These are phyloP conservation scores for Oscheius myriophilus DNA, from an alignment of 2,888 invertebrate species.

Conservation along the genomic window DNA sequence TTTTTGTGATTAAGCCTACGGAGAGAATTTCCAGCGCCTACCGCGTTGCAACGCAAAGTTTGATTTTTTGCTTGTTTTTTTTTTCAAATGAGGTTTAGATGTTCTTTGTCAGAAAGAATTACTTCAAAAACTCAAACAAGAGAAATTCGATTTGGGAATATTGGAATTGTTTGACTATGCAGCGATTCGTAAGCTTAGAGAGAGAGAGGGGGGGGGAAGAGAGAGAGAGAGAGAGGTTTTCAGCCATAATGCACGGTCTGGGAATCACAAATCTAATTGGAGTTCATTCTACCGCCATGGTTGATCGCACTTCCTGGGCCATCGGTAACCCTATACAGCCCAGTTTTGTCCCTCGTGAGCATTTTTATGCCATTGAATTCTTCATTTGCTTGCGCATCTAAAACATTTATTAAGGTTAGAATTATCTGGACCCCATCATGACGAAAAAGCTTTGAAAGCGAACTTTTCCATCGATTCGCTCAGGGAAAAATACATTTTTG, in stretches of 20 bases:
- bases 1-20: not conserved
- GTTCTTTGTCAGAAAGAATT: not conserved
- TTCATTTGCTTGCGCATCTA: too few species aligned
- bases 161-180: constrained; percentile 26
- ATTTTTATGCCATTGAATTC: too few species aligned
- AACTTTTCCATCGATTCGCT: too few species aligned
- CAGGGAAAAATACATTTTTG: too few species aligned
- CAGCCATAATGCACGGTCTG: constrained; percentile 23
- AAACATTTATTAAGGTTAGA: too few species aligned
- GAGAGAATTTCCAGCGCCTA: not conserved
- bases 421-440: too few species aligned
- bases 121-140: not conserved
- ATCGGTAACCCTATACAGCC: constrained; percentile 14
- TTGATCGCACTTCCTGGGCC: constrained; percentile 21
- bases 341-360: constrained; percentile 23
- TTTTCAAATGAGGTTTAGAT: too few species aligned
- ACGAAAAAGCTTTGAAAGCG: too few species aligned
- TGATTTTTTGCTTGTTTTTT: too few species aligned
- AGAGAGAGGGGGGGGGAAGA: too few species aligned
- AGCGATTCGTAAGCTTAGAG: constrained; percentile 12
- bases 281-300: constrained; percentile 19
- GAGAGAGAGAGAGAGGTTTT: too few species aligned
- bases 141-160: constrained; percentile 27
- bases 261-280: constrained; percentile 23
- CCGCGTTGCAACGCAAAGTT: not conserved